Conservation (phyloP, 2,797 vertebrate genomes). For the Smutsia gigantea region DNA sequence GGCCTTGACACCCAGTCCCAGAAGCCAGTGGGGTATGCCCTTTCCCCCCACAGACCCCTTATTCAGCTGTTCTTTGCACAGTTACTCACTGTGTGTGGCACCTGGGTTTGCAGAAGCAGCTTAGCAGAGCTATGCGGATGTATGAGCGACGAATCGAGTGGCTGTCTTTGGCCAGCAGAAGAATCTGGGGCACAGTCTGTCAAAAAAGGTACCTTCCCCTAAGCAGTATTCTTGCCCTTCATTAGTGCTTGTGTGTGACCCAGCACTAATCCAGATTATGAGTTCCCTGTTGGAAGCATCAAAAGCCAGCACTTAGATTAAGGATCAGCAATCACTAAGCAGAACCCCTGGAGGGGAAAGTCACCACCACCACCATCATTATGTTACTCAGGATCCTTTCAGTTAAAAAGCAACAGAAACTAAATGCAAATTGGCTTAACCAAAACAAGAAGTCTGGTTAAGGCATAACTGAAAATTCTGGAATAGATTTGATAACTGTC, state of each 20-base stretch:
- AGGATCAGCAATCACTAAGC: not conserved
- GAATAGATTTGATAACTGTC: not conserved
- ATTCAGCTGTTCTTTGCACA: not conserved
- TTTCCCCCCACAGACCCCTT: not conserved
- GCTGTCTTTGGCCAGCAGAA: constrained; percentile 88
- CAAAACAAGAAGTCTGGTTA: not conserved
- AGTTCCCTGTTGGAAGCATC: not conserved
- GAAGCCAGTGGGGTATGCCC: not conserved
- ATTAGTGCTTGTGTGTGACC: not conserved
- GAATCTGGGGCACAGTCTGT: constrained; percentile 90
- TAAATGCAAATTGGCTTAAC: not conserved
- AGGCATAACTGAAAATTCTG: not conserved
- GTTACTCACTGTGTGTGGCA: not conserved
- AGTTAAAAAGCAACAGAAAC: not conserved
- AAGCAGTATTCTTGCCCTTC: not conserved
- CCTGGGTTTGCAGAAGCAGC: constrained; percentile 83
- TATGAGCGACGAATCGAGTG: constrained; percentile 87
- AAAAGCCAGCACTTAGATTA: not conserved
- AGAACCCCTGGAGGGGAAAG: not conserved
- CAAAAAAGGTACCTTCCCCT: constrained; percentile 87
- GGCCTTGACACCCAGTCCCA: not conserved
- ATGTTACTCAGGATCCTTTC: not conserved
- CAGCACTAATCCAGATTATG: not conserved
- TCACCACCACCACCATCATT: not conserved
- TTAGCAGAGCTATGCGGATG: constrained; percentile 80